Percentiles rank a stretch among this genome's conserved stretches.
Conservation (phyloP, 2,113 vertebrate genomes). For the Spizaetus ornatus region DNA sequence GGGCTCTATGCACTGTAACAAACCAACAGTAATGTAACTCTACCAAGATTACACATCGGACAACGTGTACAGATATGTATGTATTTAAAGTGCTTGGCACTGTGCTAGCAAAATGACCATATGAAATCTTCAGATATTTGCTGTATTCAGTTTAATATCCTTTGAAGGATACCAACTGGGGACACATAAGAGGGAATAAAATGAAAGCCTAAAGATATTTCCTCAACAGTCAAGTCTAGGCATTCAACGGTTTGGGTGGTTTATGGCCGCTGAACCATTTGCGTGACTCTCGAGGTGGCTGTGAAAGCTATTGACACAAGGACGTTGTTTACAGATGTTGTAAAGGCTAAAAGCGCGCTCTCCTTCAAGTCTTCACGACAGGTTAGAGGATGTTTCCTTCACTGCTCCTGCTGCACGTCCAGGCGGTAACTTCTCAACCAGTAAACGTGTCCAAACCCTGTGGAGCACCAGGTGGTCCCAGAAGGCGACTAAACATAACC, state of each 20-base stretch:
- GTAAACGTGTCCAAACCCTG: background rate
- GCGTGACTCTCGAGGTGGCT: background rate
- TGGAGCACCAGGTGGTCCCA: background rate
- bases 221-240: background rate
- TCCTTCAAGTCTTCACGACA: background rate
- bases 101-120: background rate
- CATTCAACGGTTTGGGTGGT: rapidly evolving
- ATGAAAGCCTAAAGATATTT: background rate
- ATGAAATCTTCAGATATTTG: background rate
- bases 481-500: background rate
- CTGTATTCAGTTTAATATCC: background rate
- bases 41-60: background rate
- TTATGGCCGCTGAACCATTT: background rate
- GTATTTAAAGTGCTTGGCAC: background rate
- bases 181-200: background rate
- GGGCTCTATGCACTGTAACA: background rate
- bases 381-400: background rate
- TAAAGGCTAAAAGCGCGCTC: background rate
- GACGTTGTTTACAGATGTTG: background rate
- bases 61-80: background rate
- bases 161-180: background rate
- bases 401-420: rapidly evolving
- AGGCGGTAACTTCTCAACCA: rapidly evolving
- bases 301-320: background rate
- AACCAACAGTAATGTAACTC: background rate